Base-by-base conservation (phyloP, 2,797 vertebrate species). In the Neostethus bicornis region DNA sequence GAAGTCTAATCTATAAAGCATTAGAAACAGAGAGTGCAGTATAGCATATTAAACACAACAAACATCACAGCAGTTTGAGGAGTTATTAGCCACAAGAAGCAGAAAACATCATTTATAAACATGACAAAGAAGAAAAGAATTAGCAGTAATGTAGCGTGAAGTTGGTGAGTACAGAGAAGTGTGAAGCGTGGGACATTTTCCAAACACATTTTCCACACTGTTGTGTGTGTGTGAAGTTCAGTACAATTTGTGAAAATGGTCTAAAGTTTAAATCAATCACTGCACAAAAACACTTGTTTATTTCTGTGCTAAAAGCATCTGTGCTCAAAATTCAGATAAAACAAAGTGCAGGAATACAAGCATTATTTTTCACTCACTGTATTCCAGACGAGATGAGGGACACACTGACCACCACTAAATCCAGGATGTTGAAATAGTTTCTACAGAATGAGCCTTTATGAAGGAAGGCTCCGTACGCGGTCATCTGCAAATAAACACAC, bases 351-450 rank as follows among this genome's bases (percentile, higher is more conserved):
- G 16, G 14, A 48, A 32, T 32, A 34, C 16, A 53, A 23, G 26
- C 25, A 42, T 11, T 5, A 1, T 0, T 25, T 13, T 42, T 24
- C 53, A 97, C 97, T 98, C 89, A 99, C 97, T 98, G 95, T 90
- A 99, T 98, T 75, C 95, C 96, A 70, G 96, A 98, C 65, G 97
- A 99, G 92, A 99, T 98, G 93, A 99, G 96, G 34, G 97, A 99
- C 76, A 99, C 97, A 52, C 96, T 98, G 92, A 99, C 97, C 81
- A 99, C 97, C 82, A 99, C 92, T 85, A 99, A 92, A 87, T 99
- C 97, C 75, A 99, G 73, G 81, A 99, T 98, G 91, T 99, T 99
- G 90, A 99, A 99, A 81, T 98, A 99, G 87, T 98, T 99, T 66
- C 97, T 93, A 89, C 97, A 99, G 89, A 99, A 99, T 58, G 97